Conservation (phyloP, 1,140 invertebrate genomes). For the Trichoplusia ni region DNA sequence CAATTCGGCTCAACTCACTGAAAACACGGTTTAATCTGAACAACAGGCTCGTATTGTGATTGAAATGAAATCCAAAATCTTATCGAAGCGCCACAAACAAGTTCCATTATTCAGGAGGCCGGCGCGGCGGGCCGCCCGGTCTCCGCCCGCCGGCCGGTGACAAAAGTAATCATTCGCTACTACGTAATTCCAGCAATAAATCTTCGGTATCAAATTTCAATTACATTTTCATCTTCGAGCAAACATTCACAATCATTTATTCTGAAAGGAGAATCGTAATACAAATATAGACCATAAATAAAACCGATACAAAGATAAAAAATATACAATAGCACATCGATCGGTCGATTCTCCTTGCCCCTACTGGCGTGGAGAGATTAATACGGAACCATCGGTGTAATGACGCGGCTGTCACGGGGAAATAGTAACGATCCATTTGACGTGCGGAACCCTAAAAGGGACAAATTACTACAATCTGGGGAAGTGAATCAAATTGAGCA, state of each 20-base stretch:
- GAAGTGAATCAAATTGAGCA: constrained; percentile 18
- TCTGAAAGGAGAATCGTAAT: neutral
- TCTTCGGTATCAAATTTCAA: constrained; percentile 21
- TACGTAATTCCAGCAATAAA: constrained; percentile 6
- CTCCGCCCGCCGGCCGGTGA: neutral
- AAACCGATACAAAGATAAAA: constrained; percentile 10
- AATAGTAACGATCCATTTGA: constrained; percentile 17
- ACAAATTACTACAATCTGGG: constrained; percentile 22
- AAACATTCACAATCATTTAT: constrained; percentile 13
- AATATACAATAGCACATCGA: neutral
- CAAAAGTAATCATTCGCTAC: constrained; percentile 12
- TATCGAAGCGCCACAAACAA: neutral
- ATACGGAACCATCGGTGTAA: constrained; percentile 21
- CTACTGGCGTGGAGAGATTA: constrained; percentile 12
- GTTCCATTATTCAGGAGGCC: constrained; percentile 3
- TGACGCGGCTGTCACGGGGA: constrained; percentile 9
- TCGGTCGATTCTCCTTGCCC: constrained; percentile 2
- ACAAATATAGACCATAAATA: constrained; percentile 21
- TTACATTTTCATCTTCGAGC: constrained; percentile 24
- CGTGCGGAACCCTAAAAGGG: constrained; percentile 15
- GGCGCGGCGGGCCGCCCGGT: too few species aligned
- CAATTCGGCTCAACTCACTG: too few species aligned
- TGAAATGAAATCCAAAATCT: neutral
- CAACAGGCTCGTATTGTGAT: neutral
- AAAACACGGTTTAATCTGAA: neutral